Evolutionary conservation across 2,797 vertebrate genomes (phyloP).

Genomic region (Microctenopoma stevenorrisi): DNA sequence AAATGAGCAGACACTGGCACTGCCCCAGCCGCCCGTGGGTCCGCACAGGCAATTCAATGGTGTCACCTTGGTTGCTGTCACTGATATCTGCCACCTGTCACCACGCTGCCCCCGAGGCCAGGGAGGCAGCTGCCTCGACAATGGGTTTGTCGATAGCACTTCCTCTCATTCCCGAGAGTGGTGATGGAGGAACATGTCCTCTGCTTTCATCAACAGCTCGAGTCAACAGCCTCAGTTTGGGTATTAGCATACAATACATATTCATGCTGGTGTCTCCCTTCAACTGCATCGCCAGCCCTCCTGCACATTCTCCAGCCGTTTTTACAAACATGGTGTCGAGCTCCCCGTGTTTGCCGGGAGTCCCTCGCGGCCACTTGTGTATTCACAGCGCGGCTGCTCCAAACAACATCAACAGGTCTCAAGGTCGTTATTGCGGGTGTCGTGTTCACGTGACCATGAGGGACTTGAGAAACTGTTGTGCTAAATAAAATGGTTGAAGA

Average conservation of each 20-base stretch:
- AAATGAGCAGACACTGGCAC: constrained; percentile 51
- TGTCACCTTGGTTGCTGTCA: constrained; percentile 80
- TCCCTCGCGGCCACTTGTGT: constrained; percentile 64
- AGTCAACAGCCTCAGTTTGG: constrained; percentile 59
- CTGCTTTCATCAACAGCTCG: constrained; percentile 75
- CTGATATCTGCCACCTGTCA: constrained; percentile 79
- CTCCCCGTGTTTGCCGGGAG: constrained; percentile 50
- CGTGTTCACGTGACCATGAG: constrained; percentile 20
- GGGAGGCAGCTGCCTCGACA: constrained; percentile 49
- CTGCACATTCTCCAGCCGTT: constrained; percentile 67
- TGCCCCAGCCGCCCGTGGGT: constrained; percentile 31
- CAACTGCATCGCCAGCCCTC: constrained; percentile 55
- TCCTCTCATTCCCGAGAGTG: constrained; percentile 51
- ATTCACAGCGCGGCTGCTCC: constrained; percentile 58
- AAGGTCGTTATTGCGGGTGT: constrained; percentile 68
- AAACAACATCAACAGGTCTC: constrained; percentile 78
- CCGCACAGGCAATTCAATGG: constrained; percentile 47
- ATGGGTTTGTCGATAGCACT: constrained; percentile 66
- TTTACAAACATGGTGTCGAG: constrained; percentile 67
- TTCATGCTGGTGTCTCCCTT: constrained; percentile 72
- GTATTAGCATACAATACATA: constrained; percentile 82
- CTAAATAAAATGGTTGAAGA: constrained; percentile 13
- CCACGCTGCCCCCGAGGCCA: constrained; percentile 49
- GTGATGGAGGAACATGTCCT: constrained; percentile 63
- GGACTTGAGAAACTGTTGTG: constrained; percentile 17